Evolutionary conservation across 2,113 vertebrate genomes (phyloP).

Genomic region (Pheucticus melanocephalus): DNA sequence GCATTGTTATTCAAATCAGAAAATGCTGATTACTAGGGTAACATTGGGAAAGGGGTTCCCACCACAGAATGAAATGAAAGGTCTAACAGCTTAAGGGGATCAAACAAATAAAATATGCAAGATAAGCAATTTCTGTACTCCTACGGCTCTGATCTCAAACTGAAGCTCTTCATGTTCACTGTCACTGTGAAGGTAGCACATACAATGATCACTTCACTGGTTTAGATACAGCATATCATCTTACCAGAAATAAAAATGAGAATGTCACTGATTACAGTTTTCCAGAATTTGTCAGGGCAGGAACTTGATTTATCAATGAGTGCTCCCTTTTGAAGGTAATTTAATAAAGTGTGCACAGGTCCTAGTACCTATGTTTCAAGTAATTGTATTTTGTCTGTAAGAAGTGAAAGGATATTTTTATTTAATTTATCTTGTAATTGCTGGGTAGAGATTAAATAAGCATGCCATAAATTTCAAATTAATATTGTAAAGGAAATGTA

Average conservation of each 20-base stretch:
- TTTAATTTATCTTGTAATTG: background rate
- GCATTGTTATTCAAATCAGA: conserved; percentile 5
- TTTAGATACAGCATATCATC: background rate
- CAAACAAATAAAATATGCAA: background rate
- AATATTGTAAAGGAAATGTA: background rate
- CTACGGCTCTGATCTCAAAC: background rate
- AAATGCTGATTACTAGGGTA: background rate
- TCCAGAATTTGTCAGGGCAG: background rate
- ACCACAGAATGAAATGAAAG: conserved; percentile 24
- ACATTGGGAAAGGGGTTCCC: background rate
- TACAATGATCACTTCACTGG: background rate
- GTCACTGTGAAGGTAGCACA: background rate
- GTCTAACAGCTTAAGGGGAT: background rate
- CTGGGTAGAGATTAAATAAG: background rate
- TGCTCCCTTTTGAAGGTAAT: background rate
- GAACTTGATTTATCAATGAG: background rate
- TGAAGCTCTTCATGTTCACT: background rate
- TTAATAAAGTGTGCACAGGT: background rate
- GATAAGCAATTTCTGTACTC: background rate
- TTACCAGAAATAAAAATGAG: background rate
- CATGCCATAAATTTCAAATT: background rate
- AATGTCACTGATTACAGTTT: background rate
- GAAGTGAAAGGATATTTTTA: background rate
- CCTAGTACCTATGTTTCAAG: background rate
- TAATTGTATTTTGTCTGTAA: background rate